Evolutionary conservation across 1,140 invertebrate species (phyloP), one percentile per base, ranked within the genome.

Genomic region (Pseudomyrmex dendroicus): DNA sequence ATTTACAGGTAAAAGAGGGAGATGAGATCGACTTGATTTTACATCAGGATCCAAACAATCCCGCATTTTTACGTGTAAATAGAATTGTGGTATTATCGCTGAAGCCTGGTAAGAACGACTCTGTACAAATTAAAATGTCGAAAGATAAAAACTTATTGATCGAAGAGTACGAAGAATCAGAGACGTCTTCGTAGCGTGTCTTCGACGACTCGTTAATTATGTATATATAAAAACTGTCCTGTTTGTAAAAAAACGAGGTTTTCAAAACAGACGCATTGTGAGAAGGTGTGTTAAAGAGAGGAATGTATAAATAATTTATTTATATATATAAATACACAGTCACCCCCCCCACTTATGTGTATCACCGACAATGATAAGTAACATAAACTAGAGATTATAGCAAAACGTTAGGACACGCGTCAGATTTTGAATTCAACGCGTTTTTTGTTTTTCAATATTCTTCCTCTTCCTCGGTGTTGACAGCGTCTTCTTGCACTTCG

Each of bases 11-110:
- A 2, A 84, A 91, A 48, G 61, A 94, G 86, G 95, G 95, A 20
- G 96, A 96, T 94, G 96, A 96, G 95, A 93, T 97, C 78, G 96
- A 97, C 93, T 80, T 96, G 0, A 94, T 97, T 73, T 95, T 95
- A 90, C 94, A 95, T 70, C 86, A 93, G 12, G 96, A 95, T 92
- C 88, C 93, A 5, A 94, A 94, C 44, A 97, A 97, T 92, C 92
- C 95, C 4, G 91, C 95, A 13, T 95, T 96, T 86, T 90, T 97
- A 5, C 93, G 95, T 89, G 94, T 97, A 10, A 92, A 95, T n/a
- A 93, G 96, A 87, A 92, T 96, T 13, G 94, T 95, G 91, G 89
- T 97, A 61, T 56, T 96, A 61, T 94, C 94, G 82, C 91, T 94
- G 22, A 84, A 85, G 35, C 86, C 90, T 17, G 92, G 94, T 35